Base-by-base conservation (phyloP, 2,888 invertebrate species). In the Cepaea hortensis region DNA sequence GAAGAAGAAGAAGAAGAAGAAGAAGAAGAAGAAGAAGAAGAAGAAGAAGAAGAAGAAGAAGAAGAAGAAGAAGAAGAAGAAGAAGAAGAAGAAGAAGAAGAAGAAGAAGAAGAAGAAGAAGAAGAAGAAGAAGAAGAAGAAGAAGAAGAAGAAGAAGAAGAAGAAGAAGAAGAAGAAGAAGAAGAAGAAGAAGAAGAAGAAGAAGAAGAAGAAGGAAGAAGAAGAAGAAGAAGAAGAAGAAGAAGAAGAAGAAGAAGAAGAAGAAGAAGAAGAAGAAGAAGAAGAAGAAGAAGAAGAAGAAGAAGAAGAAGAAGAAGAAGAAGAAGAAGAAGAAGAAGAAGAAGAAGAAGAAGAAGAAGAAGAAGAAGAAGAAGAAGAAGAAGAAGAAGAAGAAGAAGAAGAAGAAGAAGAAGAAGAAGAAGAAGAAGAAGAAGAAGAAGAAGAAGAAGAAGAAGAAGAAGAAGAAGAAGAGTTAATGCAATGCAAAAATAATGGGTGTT, bases 261-360 rank as follows among this genome's bases (percentile, higher is more conserved):
- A 35, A 11, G 77, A 35, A 77, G 77, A 35, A 77, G 77, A 35
- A 77, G 18, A 9, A 77, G 77, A 35, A 77, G 77, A 35, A 77
- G 77, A 35, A 77, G 6, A 9, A 77, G 18, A 46, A 77, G 77
- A 35, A 77, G 77, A 35, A 77, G 77, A 35, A 77, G 77, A 35
- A 77, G 77, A 35, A 77, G 77, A 35, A 77, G 77, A 35, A 77
- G 77, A 35, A 77, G 77, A 35, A 77, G 77, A 35, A 77, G 77
- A 35, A 77, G 77, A 35, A 77, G 77, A 35, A 77, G 77, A 7
- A 18, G 77, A 35, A 6, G 77, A 35, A 77, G 77, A 35, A 77
- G 77, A 9, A 55, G 55, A 55, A 55, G 55, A 55, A 55, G 55
- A 55, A 55, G 55, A 55, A 55, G 55, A 55, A 55, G 55, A 55